phyloP scores from a whole-genome alignment of 92 coral and sea anemone genomes.

The Phenganax marumi region DNA sequence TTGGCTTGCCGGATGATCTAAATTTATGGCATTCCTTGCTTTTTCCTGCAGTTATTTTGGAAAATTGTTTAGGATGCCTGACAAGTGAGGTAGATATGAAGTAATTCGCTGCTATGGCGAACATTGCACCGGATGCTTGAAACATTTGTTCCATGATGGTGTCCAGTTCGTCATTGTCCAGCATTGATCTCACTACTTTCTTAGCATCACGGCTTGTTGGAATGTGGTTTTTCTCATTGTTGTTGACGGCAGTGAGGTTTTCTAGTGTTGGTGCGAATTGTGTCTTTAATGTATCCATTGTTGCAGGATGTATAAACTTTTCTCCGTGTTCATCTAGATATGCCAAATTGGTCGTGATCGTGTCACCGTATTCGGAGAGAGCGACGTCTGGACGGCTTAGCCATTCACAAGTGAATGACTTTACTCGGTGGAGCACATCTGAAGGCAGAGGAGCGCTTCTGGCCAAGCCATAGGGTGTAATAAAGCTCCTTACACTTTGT shows the following conservation, averaged over 20 bases:
- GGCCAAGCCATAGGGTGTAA: constrained; percentile 7
- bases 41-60: too few species aligned
- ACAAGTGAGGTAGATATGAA: background rate
- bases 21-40: too few species aligned
- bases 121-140: constrained; percentile 20
- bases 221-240: background rate
- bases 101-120: background rate
- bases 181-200: background rate
- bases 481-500: constrained; percentile 20
- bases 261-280: background rate
- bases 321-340: background rate
- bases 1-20: too few species aligned
- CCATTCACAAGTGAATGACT: constrained; percentile 44
- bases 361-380: constrained; percentile 30
- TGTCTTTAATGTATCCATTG: background rate
- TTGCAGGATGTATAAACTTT: background rate
- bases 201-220: background rate
- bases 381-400: constrained; percentile 18
- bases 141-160: constrained; percentile 19
- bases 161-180: constrained; percentile 10
- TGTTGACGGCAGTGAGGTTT: background rate
- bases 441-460: background rate
- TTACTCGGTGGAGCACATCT: background rate
- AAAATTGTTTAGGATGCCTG: background rate
- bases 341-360: background rate